phyloP scores from a whole-genome alignment of 1,140 invertebrate genomes.

The Aphidius gifuensis region DNA sequence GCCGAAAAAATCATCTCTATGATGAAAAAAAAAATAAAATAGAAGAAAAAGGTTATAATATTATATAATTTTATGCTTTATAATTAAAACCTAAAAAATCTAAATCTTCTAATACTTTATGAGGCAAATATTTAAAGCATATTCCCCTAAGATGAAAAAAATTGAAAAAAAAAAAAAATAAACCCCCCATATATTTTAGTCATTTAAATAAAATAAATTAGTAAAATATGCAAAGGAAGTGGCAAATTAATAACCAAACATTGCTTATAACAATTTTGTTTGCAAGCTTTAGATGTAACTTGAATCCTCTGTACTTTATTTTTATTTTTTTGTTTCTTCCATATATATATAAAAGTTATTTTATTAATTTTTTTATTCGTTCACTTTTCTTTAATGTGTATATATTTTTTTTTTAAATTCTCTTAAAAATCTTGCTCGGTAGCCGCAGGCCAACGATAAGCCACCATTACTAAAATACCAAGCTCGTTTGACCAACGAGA shows the following conservation, averaged over 20 bases:
- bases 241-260: constrained; percentile 39
- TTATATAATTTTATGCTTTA: too few relatives aligned
- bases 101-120: too few relatives aligned
- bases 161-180: too few relatives aligned
- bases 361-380: constrained; percentile 3
- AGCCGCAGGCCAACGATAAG: constrained; percentile 35
- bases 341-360: background rate
- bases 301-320: constrained; percentile 5
- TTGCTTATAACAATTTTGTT: background rate
- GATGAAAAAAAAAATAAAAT: too few relatives aligned
- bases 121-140: too few relatives aligned
- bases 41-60: too few relatives aligned
- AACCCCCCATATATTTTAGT: too few relatives aligned
- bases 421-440: constrained; percentile 31
- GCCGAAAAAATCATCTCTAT: too few relatives aligned
- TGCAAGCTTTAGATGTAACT: constrained; percentile 1
- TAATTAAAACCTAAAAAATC: too few relatives aligned
- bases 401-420: background rate
- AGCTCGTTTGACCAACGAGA: constrained; percentile 20
- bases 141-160: too few relatives aligned
- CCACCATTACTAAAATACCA: constrained; percentile 41
- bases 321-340: constrained; percentile 4
- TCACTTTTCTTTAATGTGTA: too few relatives aligned
- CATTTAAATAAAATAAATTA: constrained; percentile 26
- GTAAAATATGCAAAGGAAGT: constrained; percentile 32